A percentile compares a stretch with the other conserved stretches of the same genome.
Evolutionary conservation across 2,113 vertebrate species (phyloP).

Genomic region (Trogon surrucura): DNA sequence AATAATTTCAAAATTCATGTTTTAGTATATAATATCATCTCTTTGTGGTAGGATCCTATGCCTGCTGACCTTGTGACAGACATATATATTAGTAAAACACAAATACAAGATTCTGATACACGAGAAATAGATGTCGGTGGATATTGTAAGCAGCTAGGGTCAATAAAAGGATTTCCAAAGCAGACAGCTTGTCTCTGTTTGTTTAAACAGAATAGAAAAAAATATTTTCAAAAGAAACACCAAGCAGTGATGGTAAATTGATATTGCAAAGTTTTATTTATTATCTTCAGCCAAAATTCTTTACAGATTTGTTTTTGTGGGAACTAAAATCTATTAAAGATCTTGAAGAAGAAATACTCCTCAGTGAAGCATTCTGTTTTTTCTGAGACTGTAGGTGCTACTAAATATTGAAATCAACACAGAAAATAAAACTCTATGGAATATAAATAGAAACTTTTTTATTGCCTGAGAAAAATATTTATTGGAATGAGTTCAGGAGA

Average conservation of each 20-base stretch:
- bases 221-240: neutral
- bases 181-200: neutral
- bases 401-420: neutral
- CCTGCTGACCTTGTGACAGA: neutral
- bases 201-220: neutral
- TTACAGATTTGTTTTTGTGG: neutral
- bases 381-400: neutral
- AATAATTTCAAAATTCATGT: neutral
- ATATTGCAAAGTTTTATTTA: neutral
- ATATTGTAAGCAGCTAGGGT: neutral
- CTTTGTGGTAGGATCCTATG: neutral
- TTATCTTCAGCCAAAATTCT: neutral
- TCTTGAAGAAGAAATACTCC: neutral
- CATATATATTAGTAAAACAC: neutral
- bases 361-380: neutral
- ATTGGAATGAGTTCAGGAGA: neutral
- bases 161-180: slow-evolving; percentile 9
- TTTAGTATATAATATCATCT: neutral
- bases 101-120: neutral
- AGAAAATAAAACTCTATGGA: neutral
- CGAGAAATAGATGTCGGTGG: neutral
- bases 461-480: neutral
- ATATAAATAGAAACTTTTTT: neutral
- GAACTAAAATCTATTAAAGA: neutral
- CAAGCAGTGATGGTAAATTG: neutral